Base-by-base conservation (phyloP, 1,140 invertebrate genomes). In the Physella acuta region DNA sequence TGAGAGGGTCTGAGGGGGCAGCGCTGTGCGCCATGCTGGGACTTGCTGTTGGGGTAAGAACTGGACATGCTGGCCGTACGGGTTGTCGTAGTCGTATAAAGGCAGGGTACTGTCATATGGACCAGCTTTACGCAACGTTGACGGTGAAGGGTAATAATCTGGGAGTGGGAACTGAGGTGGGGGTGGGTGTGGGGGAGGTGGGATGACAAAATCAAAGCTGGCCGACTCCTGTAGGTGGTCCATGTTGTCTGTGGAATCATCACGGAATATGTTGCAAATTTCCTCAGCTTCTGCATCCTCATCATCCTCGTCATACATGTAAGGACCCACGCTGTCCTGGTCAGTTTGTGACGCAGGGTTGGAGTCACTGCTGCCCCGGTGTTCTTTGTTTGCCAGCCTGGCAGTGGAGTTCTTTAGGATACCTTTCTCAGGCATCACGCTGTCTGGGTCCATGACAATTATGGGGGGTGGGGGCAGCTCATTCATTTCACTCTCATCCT, bases 121-220 rank as follows among this genome's bases (percentile, higher is more conserved):
- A 24, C 55, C 55, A 30, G 64, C 11, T 63, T 70, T 75, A 17
- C 73, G 60, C 20, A 78, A 73, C 53, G 70, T 71, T 56, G 79
- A 74, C 20, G 73, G 74, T 17, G 76, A 74, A 26, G 73, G 72
- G 49, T 73, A 73, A 31, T 72, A 70, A 24, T 65, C 62, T 33
- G 70, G 74, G 34, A 73, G 65, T 31, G 58, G 67, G 34, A 71
- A 73, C 53, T 71, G 68, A 4, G 78, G 78, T 59, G 78, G 78
- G n/a, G 66, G 68, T 14, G 76, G 76, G 56, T 77, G 76, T 14
- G 72, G 75, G 26, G 79, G 79, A 24, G 77, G 76, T 16, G 79
- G 80, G 11, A 81, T 70, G 37, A 81, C 73, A 72, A 81, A 81
- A 61, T 81, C 79, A 77, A 81, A 81, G 69, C 79, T 81, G 16